Conservation (phyloP, 2,888 invertebrate genomes). For the Coenonympha glycerion region DNA sequence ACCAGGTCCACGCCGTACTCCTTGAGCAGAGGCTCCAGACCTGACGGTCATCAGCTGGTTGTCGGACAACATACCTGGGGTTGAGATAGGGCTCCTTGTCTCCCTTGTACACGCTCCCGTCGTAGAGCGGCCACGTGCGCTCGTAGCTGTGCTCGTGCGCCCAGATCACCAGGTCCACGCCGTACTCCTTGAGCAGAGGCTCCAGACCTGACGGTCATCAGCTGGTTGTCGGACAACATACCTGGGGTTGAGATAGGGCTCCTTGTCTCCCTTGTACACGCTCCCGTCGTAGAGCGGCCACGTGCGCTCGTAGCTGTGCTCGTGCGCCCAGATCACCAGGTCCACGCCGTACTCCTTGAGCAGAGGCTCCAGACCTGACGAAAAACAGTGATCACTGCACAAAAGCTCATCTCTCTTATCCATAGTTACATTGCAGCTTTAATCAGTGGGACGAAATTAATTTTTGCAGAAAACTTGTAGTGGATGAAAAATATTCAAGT, state of each 20-base stretch:
- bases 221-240: slow-evolving; percentile 25
- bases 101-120: slow-evolving; percentile 83
- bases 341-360: slow-evolving; percentile 94
- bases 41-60: too few species aligned
- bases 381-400: slow-evolving; percentile 68
- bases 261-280: slow-evolving; percentile 78
- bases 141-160: slow-evolving; percentile 99
- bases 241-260: slow-evolving; percentile 75
- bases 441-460: too few species aligned
- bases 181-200: slow-evolving; percentile 87
- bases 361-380: slow-evolving; percentile 83
- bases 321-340: slow-evolving; percentile 96
- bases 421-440: slow-evolving; percentile 86
- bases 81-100: slow-evolving; percentile 71
- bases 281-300: slow-evolving; percentile 94
- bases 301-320: slow-evolving; percentile 96
- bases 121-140: slow-evolving; percentile 94
- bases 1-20: slow-evolving; percentile 93
- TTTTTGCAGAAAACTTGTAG: too few species aligned
- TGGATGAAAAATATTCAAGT: too few species aligned
- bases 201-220: slow-evolving; percentile 81
- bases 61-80: slow-evolving; percentile 50
- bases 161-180: slow-evolving; percentile 96
- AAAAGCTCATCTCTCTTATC: slow-evolving; percentile 78
- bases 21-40: slow-evolving; percentile 89